Percentiles rank a stretch among this genome's conserved stretches.
phyloP scores from a whole-genome alignment of 2,797 vertebrate species.

The Trachurus trachurus region DNA sequence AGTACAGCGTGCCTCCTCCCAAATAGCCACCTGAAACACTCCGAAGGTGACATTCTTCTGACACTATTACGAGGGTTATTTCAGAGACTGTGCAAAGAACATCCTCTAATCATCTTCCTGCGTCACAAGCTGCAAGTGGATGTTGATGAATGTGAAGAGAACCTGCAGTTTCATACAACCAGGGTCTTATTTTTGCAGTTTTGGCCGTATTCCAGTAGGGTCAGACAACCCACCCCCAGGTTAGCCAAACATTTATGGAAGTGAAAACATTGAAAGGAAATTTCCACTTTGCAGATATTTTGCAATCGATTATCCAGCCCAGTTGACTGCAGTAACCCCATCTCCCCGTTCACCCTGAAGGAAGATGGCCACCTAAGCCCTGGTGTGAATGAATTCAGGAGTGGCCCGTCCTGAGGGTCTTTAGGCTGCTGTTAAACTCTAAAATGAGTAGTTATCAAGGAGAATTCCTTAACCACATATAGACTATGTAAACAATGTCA shows the following conservation, averaged over 20 bases:
- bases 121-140: conserved; percentile 9
- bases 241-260: background rate
- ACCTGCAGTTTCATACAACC: background rate
- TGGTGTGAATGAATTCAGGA: conserved; percentile 8
- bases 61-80: conserved; percentile 22
- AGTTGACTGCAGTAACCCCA: background rate
- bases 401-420: background rate
- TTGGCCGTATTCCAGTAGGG: too few relatives aligned
- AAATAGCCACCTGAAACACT: conserved; percentile 44
- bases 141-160: background rate
- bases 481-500: conserved; percentile 51
- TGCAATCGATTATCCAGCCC: conserved; percentile 15
- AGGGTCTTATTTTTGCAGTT: background rate
- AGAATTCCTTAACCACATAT: conserved; percentile 40
- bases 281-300: background rate
- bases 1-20: conserved; percentile 30
- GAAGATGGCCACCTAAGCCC: conserved; percentile 19
- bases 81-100: background rate
- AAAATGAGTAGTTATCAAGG: conserved; percentile 27
- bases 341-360: conserved; percentile 38
- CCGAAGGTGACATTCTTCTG: conserved; percentile 30
- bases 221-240: background rate
- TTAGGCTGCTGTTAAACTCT: conserved; percentile 22
- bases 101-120: background rate
- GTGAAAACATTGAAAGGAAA: background rate